Evolutionary conservation across 1,140 invertebrate species (phyloP), one percentile per base, ranked within the genome.

Genomic region (Aphaenogaster floridana): DNA sequence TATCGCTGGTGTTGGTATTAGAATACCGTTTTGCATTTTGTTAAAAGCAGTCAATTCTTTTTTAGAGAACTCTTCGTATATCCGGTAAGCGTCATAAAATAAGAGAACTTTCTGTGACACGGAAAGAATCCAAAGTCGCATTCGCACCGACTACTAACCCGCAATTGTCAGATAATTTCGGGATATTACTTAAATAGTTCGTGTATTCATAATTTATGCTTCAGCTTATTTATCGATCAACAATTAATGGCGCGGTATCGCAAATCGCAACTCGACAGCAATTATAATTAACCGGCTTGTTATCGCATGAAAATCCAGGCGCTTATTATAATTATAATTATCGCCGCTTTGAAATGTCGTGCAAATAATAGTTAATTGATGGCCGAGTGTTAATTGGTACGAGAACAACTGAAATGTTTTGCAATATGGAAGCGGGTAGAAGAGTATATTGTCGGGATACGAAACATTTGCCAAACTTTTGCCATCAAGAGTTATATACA

Each of bases 261-360:
- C 39, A 15, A 39, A 54, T 42, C 7, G 34, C 39, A 15, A 39
- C 42, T 42, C 63, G 34, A 80, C 34, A n/a, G 34, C 17, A 69
- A 80, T 80, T 54, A 54, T 39, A 71, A 81, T 71, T 45, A 71
- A 72, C 21, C 11, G 21, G 21, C 21, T 13, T n/a, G 13, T 57
- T 71, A 45, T 72, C 17, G 9, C 11, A 34, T 57, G 50, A 59
- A 57, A 81, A 81, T 72, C 3, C 21, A 45, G 21, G 0, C 28
- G 61, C 2, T 80, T 39, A 42, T 34, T 69, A 28, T 57, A 72
- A 72, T 36, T 52, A 7, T 52, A 81, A 81, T 57, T 45, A 81
- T 39, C 36, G 21, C 13, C 36, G 13, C 21, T 71, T 34, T 42
- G 21, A 71, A 81, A 59, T 34, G 21, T 80, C n/a, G 15, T 28